Conservation (phyloP, 2,113 vertebrate species). For the Pterocles burchelli region DNA sequence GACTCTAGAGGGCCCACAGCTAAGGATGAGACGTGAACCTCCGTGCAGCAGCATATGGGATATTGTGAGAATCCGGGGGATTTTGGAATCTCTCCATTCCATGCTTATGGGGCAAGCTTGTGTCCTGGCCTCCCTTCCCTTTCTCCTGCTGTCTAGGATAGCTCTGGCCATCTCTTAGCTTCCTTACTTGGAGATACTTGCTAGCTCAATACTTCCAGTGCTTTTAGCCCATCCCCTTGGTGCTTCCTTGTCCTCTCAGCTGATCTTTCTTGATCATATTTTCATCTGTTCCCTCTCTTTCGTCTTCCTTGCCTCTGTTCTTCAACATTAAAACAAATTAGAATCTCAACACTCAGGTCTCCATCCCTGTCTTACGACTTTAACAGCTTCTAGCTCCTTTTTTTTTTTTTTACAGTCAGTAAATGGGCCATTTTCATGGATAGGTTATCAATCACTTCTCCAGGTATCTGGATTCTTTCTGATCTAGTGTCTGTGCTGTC, state of each 20-base stretch:
- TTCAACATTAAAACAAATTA: neutral
- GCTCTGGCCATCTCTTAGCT: neutral
- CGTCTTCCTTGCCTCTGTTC: constrained; percentile 11
- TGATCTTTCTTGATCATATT: neutral
- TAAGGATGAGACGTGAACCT: neutral
- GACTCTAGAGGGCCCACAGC: neutral
- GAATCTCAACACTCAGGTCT: neutral
- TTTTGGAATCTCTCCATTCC: neutral
- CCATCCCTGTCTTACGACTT: neutral
- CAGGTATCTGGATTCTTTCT: constrained; percentile 35
- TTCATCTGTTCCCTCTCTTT: neutral
- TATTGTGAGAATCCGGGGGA: neutral
- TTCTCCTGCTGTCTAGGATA: neutral
- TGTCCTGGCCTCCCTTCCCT: neutral
- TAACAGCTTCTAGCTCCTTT: neutral
- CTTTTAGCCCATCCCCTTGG: neutral
- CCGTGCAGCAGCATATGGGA: neutral
- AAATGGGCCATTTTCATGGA: neutral
- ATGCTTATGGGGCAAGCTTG: neutral
- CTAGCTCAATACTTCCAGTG: neutral
- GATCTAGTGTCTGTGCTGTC: constrained; percentile 16
- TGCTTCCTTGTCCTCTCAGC: neutral
- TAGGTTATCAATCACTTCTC: constrained; percentile 21
- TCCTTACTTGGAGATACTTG: neutral
- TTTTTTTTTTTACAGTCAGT: neutral